Conservation (phyloP, 2,797 vertebrate species). For the Mareca penelope region DNA sequence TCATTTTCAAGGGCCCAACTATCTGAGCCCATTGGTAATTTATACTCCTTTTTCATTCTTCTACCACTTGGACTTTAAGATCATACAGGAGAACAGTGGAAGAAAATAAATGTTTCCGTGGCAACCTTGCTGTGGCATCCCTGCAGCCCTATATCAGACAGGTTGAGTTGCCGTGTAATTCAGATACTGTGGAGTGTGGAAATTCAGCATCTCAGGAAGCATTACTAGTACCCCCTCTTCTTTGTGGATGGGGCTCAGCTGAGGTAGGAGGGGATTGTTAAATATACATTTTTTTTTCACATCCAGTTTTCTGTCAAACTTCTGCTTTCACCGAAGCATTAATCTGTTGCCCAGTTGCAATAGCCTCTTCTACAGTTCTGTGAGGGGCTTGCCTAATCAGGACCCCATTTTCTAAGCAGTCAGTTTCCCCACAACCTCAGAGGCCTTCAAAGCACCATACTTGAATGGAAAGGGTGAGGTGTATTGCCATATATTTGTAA, state of each 20-base stretch:
- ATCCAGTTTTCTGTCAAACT: not conserved
- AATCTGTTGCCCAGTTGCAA: not conserved
- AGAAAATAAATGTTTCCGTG: conserved; percentile 48
- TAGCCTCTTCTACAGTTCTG: fast-evolving
- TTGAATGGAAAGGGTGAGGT: not conserved
- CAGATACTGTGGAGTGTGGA: not conserved
- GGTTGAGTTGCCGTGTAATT: not conserved
- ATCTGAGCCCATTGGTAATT: not conserved
- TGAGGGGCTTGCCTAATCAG: not conserved
- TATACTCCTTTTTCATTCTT: not conserved
- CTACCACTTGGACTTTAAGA: conserved; percentile 1
- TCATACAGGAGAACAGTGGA: not conserved
- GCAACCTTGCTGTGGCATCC: not conserved
- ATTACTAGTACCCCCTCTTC: not conserved
- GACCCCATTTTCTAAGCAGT: not conserved
- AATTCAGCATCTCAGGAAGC: not conserved
- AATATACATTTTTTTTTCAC: not conserved
- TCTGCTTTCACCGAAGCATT: not conserved
- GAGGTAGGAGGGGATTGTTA: not conserved
- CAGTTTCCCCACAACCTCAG: fast-evolving
- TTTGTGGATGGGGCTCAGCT: not conserved
- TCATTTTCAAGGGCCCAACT: conserved; percentile 13
- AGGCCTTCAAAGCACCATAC: not conserved
- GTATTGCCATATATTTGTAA: not conserved
- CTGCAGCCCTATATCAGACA: not conserved